Evolutionary conservation across 1,140 invertebrate species (phyloP).

Genomic region (Oncopodura yosiiana): DNA sequence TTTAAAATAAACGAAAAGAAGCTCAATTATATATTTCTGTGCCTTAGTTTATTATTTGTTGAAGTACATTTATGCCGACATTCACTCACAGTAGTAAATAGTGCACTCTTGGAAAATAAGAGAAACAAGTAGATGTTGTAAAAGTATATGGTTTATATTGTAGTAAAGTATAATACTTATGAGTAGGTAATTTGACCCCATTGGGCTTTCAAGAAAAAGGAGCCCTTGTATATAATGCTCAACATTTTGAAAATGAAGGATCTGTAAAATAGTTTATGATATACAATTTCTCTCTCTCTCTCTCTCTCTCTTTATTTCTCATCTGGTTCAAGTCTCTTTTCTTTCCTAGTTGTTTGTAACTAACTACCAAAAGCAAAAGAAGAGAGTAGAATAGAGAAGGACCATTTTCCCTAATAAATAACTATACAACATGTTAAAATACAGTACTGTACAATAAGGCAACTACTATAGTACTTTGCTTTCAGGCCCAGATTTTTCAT

Average conservation of each 20-base stretch:
- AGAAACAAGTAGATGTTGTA: neutral
- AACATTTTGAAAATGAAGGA: slow-evolving; percentile 5
- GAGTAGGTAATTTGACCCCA: slow-evolving; percentile 15
- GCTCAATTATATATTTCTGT: no score
- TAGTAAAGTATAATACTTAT: neutral
- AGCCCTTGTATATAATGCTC: slow-evolving; percentile 16
- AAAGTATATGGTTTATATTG: neutral
- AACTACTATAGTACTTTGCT: no score
- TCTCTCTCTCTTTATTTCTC: neutral
- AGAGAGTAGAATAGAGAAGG: no score
- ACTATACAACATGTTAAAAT: no score
- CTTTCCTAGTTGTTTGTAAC: no score
- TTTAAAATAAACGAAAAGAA: neutral
- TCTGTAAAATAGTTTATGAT: slow-evolving; percentile 18
- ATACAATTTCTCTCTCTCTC: slow-evolving; percentile 13
- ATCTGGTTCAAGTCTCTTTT: neutral
- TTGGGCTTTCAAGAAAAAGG: slow-evolving; percentile 1
- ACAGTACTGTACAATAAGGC: no score
- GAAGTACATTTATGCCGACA: no score
- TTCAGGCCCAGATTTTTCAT: no score
- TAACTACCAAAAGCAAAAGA: no score
- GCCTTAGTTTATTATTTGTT: no score
- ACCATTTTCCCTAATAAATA: no score
- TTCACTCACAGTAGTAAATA: no score
- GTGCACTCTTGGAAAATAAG: neutral